phyloP scores from a whole-genome alignment of 2,888 invertebrate species.

The Lasius fuliginosus region DNA sequence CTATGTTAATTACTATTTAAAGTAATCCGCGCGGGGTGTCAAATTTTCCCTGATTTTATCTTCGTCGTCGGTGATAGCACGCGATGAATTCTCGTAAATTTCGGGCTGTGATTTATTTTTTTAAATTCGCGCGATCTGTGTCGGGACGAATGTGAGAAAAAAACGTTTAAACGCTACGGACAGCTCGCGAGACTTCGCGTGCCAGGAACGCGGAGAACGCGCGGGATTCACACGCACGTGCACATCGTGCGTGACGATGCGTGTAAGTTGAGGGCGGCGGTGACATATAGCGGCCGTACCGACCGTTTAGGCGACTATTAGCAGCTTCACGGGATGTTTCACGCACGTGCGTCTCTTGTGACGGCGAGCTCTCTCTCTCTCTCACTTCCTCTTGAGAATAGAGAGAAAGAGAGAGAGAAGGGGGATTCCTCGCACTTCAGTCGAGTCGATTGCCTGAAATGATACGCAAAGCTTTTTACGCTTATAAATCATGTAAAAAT shows the following conservation, averaged over 20 bases:
- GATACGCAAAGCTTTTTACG: background rate
- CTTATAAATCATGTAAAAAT: background rate
- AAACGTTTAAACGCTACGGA: background rate
- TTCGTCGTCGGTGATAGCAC: background rate
- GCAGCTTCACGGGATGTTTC: conserved; percentile 66
- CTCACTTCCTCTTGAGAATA: background rate
- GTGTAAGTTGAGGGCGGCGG: conserved; percentile 74
- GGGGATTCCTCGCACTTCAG: conserved; percentile 22
- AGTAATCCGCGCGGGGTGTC: background rate
- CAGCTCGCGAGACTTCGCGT: background rate
- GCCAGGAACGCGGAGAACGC: conserved; percentile 13
- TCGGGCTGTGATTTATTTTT: background rate
- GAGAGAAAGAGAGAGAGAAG: background rate
- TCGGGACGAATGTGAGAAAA: conserved; percentile 1
- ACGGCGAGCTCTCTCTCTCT: conserved; percentile 2
- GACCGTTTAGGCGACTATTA: conserved; percentile 81
- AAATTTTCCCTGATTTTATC: background rate
- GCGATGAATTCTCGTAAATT: background rate
- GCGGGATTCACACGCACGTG: conserved; percentile 70
- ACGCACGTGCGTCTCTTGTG: conserved; percentile 68
- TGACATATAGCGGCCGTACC: conserved; percentile 79
- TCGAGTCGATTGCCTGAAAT: conserved; percentile 28
- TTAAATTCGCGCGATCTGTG: background rate
- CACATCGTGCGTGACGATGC: conserved; percentile 64
- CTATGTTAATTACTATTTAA: too few relatives aligned